Evolutionary conservation across 2,797 vertebrate genomes (phyloP).

Genomic region (Tragelaphus oryx): DNA sequence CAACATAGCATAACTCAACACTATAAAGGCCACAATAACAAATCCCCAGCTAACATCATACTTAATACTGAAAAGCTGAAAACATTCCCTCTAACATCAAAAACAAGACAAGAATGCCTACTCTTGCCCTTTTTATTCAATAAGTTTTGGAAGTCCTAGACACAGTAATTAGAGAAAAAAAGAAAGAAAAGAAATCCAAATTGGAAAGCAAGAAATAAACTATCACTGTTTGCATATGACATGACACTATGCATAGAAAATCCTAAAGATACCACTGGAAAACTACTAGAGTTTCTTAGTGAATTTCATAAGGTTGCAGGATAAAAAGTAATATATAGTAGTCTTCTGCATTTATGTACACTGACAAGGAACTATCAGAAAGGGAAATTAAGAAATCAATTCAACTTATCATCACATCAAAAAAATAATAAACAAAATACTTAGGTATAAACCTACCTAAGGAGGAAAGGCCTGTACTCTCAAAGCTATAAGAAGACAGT

Average conservation of each 20-base stretch:
- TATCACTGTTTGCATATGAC: not conserved
- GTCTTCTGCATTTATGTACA: not conserved
- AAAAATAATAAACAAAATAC: not conserved
- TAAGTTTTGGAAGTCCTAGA: not conserved
- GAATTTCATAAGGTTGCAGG: not conserved
- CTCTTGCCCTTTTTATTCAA: not conserved
- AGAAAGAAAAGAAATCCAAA: not conserved
- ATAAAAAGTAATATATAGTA: not conserved
- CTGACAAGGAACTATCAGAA: not conserved
- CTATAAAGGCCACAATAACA: not conserved
- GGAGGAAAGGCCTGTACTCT: not conserved
- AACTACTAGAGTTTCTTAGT: not conserved
- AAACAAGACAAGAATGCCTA: not conserved
- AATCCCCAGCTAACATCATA: not conserved
- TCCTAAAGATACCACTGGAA: not conserved
- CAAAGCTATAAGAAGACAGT: not conserved
- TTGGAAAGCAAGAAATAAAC: not conserved
- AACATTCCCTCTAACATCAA: not conserved
- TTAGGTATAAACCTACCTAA: not conserved
- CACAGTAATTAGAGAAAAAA: not conserved
- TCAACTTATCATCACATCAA: not conserved
- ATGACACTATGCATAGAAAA: not conserved
- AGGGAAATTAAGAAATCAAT: not conserved
- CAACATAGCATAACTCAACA: not conserved
- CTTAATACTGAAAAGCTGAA: not conserved